A percentile compares a stretch with the other conserved stretches of the same genome.
Evolutionary conservation across 2,113 vertebrate genomes (phyloP).

Genomic region (Bubo bubo): DNA sequence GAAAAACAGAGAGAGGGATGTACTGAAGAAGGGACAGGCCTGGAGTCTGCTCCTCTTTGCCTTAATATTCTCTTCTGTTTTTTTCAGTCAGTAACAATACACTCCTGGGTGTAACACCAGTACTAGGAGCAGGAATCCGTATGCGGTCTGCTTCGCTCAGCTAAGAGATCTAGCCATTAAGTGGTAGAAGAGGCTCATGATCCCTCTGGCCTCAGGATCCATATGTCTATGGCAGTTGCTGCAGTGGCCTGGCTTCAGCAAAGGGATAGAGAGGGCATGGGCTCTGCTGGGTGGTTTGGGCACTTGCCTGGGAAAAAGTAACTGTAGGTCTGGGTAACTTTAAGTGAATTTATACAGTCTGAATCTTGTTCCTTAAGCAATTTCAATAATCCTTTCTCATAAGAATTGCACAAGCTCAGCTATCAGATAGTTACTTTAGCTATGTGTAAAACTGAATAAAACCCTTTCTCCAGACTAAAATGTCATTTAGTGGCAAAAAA

Average conservation of each 20-base stretch:
- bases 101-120: not conserved
- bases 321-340: not conserved
- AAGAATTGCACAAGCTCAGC: not conserved
- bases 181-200: not conserved
- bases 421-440: not conserved
- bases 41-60: not conserved
- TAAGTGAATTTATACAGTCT: not conserved
- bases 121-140: not conserved
- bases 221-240: not conserved
- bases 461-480: not conserved
- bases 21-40: not conserved
- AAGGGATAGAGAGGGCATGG: not conserved
- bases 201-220: not conserved
- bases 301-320: not conserved
- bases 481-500: not conserved
- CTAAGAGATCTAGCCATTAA: not conserved
- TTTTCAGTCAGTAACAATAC: not conserved
- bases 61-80: not conserved
- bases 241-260: not conserved
- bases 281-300: not conserved
- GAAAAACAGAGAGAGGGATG: not conserved
- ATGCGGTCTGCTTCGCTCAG: not conserved
- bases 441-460: not conserved
- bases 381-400: not conserved
- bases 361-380: not conserved